Conservation (phyloP, 2,888 invertebrate genomes). For the Congeria kusceri region DNA sequence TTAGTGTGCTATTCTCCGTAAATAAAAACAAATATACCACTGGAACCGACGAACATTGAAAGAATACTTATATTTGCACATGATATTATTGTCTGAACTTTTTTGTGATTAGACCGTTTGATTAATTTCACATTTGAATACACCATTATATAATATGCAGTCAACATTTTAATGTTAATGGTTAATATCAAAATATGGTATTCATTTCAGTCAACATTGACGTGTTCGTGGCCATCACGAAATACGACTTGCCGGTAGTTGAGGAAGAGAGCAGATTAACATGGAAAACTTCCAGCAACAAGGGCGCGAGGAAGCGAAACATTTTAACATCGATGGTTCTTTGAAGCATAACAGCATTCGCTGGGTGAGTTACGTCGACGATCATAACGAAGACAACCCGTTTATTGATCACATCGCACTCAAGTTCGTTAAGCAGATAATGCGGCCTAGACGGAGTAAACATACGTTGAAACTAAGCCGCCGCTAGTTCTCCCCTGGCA, state of each 20-base stretch:
- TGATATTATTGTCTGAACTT: no score
- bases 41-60: no score
- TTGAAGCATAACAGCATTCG: slow-evolving; percentile 16
- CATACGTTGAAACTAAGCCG: not conserved
- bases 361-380: slow-evolving; percentile 33
- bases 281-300: not conserved
- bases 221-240: slow-evolving; percentile 30
- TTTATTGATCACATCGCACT: slow-evolving; percentile 32
- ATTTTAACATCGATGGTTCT: slow-evolving; percentile 30
- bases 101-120: no score
- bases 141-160: no score
- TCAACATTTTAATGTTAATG: no score
- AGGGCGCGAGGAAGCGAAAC: slow-evolving; percentile 9
- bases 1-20: no score
- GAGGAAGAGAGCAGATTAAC: not conserved
- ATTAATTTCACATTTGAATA: no score
- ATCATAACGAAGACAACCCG: slow-evolving; percentile 11
- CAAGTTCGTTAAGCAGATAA: slow-evolving; percentile 22
- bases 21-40: no score
- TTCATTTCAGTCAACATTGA: slow-evolving; percentile 25
- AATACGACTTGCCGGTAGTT: slow-evolving; percentile 22
- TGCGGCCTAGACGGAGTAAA: slow-evolving; percentile 7
- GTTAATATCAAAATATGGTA: no score
- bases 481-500: no score
- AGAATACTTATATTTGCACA: no score